Base-by-base conservation (phyloP, 2,113 vertebrate genomes). In the Apistogramma diplotaenia region DNA sequence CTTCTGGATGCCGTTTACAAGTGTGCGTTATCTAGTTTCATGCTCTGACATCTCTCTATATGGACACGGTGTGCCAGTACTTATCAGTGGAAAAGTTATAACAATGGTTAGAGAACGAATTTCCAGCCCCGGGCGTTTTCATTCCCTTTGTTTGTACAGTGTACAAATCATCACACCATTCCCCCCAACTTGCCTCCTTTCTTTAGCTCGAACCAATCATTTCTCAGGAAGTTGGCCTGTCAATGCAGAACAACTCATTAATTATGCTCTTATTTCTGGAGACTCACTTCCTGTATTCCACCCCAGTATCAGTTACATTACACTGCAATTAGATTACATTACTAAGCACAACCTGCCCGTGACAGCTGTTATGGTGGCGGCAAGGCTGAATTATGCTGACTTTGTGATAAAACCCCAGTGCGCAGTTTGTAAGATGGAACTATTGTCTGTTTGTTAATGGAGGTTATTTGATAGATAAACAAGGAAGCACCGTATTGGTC, bases 231-330 rank as follows among this genome's bases (percentile, higher is more conserved):
- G 35, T 85, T 74, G 77, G 79, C 62, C 87, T 56, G 90, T 88
- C 90, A 92, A 54, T 87, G 88, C 29, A 85, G 18, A 81, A 83
- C 85, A 91, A 86, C 84, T 89, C 84, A 88, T 91, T 94, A 96
- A 95, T 94, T 93, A 87, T 85, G 89, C 82, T 51, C 57, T 62
- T 82, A 93, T 91, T 87, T 85, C 88, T 83, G 89, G 43, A 92
- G 88, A 91, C 92, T 75, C 19, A 76, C 87, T 81, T 54, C 83
- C 81, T 90, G 89, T 85, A 87, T 37, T 79, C 72, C 83, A 54
- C 82, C 51, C 81, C 25, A 84, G 84, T 89, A 91, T 93, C 91
- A 92, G 83, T 94, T 92, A 86, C 84, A 87, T 67, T 87, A 70
- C 27, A 84, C 79, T 37, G 87, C 92, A 93, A 88, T 95, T 90